Evolutionary conservation across 2,113 vertebrate species (phyloP), one percentile per base, ranked within the genome.

Genomic region (Pithys albifrons): DNA sequence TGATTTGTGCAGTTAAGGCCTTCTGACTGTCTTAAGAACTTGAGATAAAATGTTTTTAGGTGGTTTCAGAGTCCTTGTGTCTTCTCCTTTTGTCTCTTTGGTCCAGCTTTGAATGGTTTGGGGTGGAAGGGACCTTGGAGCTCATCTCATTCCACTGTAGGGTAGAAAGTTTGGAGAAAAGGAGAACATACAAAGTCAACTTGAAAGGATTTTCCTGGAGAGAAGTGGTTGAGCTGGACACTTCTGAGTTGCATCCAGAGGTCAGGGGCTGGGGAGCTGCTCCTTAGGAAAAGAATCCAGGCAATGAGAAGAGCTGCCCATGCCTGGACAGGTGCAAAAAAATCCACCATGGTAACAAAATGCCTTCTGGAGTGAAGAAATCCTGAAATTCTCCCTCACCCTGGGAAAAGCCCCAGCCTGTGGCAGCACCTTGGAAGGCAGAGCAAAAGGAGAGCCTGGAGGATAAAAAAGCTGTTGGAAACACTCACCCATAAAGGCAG

Each of bases 341-440:
- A 10, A 1, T 23, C 6, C 51, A 2, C 15, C 33, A 0, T 43
- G 35, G 12, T 33, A 39, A 12, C 19, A 69, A 65, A 61, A 49
- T 17, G 39, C 2, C 29, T 64, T 83, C 46, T 71, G 70, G 45
- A 41, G 37, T 22, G 83, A 28, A 69, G 41, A 69, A 61, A 65
- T 35, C 41, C 52, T 75, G 41, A 39, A 1, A 1, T 81, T 62
- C 19, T 80, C n/a, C 18, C 20, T 55, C 54, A 12, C 19, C 3
- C 0, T 52, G 59, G 55, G 28, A 73, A 65, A 66, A 33, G 64
- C 43, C 45, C 17, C 41, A 51, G 79, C 62, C 52, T 62, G 45
- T 29, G 46, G 89, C 76, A 66, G 59, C 48, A 37, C 10, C 8
- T 54, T 12, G 29, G 39, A 65, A 69, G 54, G 78, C 39, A 59